A percentile compares a stretch with the other conserved stretches of the same genome.
These are phyloP conservation scores for Holothuria glaberrima DNA, from an alignment of 35 echinoderm and acorn worm species.

Conservation along the genomic window DNA sequence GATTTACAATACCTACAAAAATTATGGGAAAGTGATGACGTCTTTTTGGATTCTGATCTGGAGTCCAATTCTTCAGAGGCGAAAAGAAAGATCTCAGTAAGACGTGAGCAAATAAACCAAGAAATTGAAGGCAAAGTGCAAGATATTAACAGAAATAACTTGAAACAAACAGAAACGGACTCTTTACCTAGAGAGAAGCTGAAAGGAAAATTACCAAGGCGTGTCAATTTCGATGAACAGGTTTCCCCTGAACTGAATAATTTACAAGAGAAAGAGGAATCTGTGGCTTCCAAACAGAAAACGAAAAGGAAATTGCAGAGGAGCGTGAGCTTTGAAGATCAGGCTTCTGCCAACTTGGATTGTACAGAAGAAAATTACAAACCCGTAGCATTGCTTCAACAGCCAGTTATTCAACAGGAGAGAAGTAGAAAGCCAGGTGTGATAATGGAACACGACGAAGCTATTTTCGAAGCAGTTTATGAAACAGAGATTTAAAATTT, in stretches of 20 bases:
- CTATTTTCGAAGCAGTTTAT: not conserved
- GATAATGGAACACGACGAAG: not conserved
- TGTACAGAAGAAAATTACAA: not conserved
- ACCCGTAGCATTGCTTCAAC: not conserved
- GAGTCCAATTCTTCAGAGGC: not conserved
- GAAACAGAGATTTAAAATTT: not conserved
- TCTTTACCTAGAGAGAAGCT: too few relatives aligned
- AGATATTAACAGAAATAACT: conserved; percentile 10
- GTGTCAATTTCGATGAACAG: too few relatives aligned
- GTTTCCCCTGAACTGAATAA: not conserved
- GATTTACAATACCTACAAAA: conserved; percentile 30
- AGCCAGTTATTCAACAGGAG: too few relatives aligned
- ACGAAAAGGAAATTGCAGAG: too few relatives aligned
- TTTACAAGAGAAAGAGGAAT: not conserved
- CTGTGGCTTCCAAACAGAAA: not conserved
- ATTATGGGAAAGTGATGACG: not conserved
- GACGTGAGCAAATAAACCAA: not conserved
- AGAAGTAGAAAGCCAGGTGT: too few relatives aligned
- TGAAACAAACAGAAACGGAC: not conserved
- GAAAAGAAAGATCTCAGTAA: not conserved
- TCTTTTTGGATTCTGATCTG: not conserved
- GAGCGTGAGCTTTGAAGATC: too few relatives aligned
- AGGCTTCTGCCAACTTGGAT: not conserved
- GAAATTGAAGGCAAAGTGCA: conserved; percentile 27
- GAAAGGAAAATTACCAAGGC: too few relatives aligned